These are phyloP conservation scores for Xenopus petersii DNA, from an alignment of 2,797 vertebrate species.

Conservation along the genomic window DNA sequence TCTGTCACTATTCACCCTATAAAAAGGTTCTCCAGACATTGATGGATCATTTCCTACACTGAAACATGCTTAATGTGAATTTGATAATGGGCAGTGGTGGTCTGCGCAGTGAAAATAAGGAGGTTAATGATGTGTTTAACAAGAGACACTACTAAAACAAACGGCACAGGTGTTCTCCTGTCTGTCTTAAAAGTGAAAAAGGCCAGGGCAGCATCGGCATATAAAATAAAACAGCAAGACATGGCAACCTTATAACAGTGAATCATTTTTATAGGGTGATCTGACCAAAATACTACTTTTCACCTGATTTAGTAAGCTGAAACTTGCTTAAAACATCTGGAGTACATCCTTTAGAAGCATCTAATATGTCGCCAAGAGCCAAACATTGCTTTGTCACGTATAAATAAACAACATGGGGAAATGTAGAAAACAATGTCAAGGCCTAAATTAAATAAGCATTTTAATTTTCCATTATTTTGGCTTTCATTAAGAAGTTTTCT, in stretches of 20 bases:
- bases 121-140: conserved; percentile 41
- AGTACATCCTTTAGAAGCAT: too few species aligned
- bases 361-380: too few species aligned
- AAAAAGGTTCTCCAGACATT: conserved; percentile 24
- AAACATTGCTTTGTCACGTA: too few species aligned
- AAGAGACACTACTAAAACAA: conserved; percentile 28
- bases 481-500: too few species aligned
- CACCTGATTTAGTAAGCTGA: not conserved
- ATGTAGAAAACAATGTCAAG: too few species aligned
- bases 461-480: too few species aligned
- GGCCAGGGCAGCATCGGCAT: conserved; percentile 9
- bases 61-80: conserved; percentile 21
- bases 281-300: conserved; percentile 8
- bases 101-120: conserved; percentile 24
- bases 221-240: conserved; percentile 18
- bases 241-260: not conserved
- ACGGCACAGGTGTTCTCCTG: conserved; percentile 34
- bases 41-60: conserved; percentile 6
- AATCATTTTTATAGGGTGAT: conserved; percentile 6
- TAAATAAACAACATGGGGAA: too few species aligned
- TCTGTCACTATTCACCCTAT: conserved; percentile 26
- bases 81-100: conserved; percentile 23
- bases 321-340: too few species aligned
- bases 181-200: conserved; percentile 19
- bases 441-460: too few species aligned